Evolutionary conservation across 2,797 vertebrate species (phyloP).

Genomic region (Apogon talboti): DNA sequence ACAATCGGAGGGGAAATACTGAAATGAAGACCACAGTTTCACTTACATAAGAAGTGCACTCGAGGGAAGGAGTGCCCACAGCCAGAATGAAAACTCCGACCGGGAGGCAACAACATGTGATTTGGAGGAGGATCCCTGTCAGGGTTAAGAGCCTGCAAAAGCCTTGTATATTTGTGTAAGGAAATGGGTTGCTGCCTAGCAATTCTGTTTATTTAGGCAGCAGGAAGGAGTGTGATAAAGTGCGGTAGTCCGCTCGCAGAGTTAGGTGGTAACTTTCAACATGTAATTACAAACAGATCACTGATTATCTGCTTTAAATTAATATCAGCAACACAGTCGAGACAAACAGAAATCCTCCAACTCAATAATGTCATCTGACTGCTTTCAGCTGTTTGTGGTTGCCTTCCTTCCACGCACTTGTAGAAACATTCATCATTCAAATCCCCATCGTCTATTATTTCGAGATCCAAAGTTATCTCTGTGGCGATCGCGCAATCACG

Average conservation of each 20-base stretch:
- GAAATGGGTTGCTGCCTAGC: conserved; percentile 80
- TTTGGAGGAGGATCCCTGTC: conserved; percentile 72
- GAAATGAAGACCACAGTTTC: conserved; percentile 41
- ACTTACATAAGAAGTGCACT: conserved; percentile 42
- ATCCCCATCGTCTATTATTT: conserved; percentile 14
- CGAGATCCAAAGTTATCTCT: not conserved
- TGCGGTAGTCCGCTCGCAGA: conserved; percentile 41
- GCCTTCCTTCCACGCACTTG: conserved; percentile 1
- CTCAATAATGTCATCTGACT: conserved; percentile 10
- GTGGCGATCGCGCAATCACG: conserved; percentile 4
- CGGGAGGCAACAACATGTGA: conserved; percentile 63
- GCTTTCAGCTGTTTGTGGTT: conserved; percentile 23
- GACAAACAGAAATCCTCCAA: conserved; percentile 30
- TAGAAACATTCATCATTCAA: not conserved
- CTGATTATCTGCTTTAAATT: conserved; percentile 41
- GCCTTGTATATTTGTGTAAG: conserved; percentile 80
- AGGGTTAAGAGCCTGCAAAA: conserved; percentile 68
- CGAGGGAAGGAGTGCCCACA: conserved; percentile 40
- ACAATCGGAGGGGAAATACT: conserved; percentile 27
- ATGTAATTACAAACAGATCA: conserved; percentile 56
- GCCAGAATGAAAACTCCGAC: conserved; percentile 39
- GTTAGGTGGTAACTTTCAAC: conserved; percentile 33
- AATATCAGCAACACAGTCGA: conserved; percentile 36
- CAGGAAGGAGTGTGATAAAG: conserved; percentile 64
- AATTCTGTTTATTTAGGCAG: conserved; percentile 83